Conservation (phyloP, 2,113 vertebrate genomes). For the Rattus norvegicus region GRCr8 NC_086026.1:16246001-16246500, state of each 20-base stretch:
- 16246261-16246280: not conserved
- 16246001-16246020: not conserved
- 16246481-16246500: not conserved
- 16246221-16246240: not conserved
- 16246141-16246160: not conserved
- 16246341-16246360: not conserved
- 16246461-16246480: not conserved
- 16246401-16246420: conserved; percentile 52
- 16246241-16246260: not conserved
- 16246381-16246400: not conserved
- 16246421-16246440: not conserved
- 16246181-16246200: not conserved
- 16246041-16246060: not conserved
- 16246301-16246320: not conserved
- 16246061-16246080: not conserved
- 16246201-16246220: not conserved
- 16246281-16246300: not conserved
- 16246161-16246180: not conserved
- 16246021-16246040: not conserved
- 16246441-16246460: not conserved
- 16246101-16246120: not conserved
- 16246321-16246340: not conserved
- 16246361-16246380: not conserved
- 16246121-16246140: not conserved
- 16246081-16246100: not conserved